These are phyloP conservation scores for Temnopleurus reevesii DNA, from an alignment of 53 echinoderm and acorn worm species.

Conservation along the genomic window DNA sequence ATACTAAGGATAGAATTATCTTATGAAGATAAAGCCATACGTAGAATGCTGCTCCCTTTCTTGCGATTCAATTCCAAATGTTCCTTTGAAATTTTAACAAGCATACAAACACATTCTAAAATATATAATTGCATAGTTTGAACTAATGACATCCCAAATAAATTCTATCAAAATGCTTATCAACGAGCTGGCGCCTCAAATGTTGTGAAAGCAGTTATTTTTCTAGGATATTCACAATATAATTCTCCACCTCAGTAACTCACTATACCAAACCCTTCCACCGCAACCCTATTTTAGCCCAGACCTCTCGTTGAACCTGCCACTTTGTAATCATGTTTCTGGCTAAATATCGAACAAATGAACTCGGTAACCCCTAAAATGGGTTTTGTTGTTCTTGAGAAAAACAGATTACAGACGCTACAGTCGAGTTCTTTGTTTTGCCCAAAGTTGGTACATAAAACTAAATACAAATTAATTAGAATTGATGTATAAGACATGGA, in stretches of 20 bases:
- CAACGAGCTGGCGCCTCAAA: neutral
- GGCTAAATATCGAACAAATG: neutral
- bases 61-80: no score
- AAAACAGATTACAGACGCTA: neutral
- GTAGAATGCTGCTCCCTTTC: no score
- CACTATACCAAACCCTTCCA: neutral
- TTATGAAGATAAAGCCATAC: no score
- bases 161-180: neutral
- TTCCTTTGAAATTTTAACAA: no score
- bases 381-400: neutral
- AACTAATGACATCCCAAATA: neutral
- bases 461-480: no score
- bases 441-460: no score
- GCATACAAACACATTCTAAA: no score
- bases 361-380: slow-evolving; percentile 14
- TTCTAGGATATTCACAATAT: slow-evolving; percentile 37
- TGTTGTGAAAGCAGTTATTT: neutral
- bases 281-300: neutral
- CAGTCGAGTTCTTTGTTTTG: no score
- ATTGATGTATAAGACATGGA: no score
- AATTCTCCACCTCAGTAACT: neutral
- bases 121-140: slow-evolving; percentile 1
- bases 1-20: no score
- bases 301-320: slow-evolving; percentile 35
- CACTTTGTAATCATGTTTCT: neutral